Percentiles rank a stretch among this genome's conserved stretches.
phyloP scores from a whole-genome alignment of 2,797 vertebrate species.

The Gobio occitaniae region DNA sequence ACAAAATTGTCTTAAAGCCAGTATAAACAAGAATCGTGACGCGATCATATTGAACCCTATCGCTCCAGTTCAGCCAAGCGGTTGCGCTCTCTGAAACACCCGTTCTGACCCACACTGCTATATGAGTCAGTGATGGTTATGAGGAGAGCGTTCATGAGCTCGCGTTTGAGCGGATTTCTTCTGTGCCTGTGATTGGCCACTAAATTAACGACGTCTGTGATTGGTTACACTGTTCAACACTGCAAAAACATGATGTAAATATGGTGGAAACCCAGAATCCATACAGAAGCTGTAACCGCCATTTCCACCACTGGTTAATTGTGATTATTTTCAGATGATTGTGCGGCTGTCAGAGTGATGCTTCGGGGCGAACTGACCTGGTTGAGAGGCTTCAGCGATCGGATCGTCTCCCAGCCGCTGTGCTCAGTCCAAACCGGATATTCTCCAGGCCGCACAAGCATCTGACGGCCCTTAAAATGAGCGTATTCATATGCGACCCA shows the following conservation, averaged over 20 bases:
- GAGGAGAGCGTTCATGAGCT: background rate
- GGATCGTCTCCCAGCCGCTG: slow-evolving; percentile 83
- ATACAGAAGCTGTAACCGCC: background rate
- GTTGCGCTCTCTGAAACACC: background rate
- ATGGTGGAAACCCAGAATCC: background rate
- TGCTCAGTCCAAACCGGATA: slow-evolving; percentile 79
- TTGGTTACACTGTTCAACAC: background rate
- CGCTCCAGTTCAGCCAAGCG: background rate
- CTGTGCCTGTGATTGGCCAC: background rate
- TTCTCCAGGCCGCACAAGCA: slow-evolving; percentile 77
- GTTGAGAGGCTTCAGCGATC: slow-evolving; percentile 83
- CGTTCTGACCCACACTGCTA: background rate
- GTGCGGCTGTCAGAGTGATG: too few relatives aligned
- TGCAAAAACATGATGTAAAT: background rate
- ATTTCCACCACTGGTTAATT: background rate
- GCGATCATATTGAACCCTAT: background rate
- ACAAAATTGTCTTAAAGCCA: too few relatives aligned
- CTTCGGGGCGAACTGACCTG: slow-evolving; percentile 71
- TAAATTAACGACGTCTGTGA: background rate
- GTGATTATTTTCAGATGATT: background rate
- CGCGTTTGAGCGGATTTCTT: background rate
- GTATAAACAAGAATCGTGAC: background rate
- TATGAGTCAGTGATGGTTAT: background rate
- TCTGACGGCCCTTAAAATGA: slow-evolving; percentile 84
- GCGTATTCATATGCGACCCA: slow-evolving; percentile 86